Evolutionary conservation across 2,888 invertebrate species (phyloP), one percentile per base, ranked within the genome.

Genomic region (Unio pictorum): DNA sequence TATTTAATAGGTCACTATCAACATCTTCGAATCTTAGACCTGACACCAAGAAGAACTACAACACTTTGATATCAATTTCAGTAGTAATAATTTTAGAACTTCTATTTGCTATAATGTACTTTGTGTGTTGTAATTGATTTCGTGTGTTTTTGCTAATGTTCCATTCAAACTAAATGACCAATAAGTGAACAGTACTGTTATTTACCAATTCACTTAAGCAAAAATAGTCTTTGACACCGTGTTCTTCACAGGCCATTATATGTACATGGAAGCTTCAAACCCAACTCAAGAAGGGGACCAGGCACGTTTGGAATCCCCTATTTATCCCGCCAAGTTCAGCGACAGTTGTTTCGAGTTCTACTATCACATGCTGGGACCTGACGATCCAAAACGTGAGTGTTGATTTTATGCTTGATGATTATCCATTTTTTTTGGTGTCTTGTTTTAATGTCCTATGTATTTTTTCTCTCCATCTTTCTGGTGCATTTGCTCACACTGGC

Each of bases 321-420:
- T 66, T 17, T 85, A 81, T 67, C 66, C 69, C 0, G 63, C 74
- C 3, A 67, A 74, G 7, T 28, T 71, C 15, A 74, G 75, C 58
- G 74, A 78, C 17, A 75, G 73, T 60, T 86, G 86, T 61, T 74
- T 86, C 61, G 78, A 80, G 54, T 83, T 86, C 66, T 86, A 79
- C 80, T 86, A 85, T 67, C 85, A 85, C 64, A 84, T 85, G 80
- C 68, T 71, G 4, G 86, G 86, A 28, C 76, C 74, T 4, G 73
- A 66, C 6, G 80, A 76, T n/a, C 17, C 23, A 3, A 68, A 71
- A 17, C 70, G 79, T 80, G 76, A 67, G 73, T 73, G 18, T 5
- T 57, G 20, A 34, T 23, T 30, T 34, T 66, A 34, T 34, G 58
- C 45, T 26, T n/a, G 15, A 58, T 58, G 15, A 23, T 58, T n/a